These are phyloP conservation scores for Tautogolabrus adspersus DNA, from an alignment of 2,113 vertebrate genomes.

Conservation along the genomic window DNA sequence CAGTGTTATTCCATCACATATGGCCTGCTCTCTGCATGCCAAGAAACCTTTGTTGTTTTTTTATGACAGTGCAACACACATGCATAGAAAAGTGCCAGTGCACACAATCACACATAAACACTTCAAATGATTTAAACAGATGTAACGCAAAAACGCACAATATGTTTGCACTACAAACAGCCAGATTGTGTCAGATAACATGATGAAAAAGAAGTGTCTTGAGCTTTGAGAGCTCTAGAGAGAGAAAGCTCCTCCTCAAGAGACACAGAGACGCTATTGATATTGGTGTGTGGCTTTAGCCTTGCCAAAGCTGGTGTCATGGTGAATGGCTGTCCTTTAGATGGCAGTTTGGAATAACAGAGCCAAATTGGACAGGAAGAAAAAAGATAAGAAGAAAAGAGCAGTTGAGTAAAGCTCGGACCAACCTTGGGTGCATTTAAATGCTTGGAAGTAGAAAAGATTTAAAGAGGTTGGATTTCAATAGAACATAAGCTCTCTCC, in stretches of 20 bases:
- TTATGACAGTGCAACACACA: conserved; percentile 1
- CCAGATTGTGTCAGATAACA: conserved; percentile 30
- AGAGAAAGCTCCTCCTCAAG: conserved; percentile 37
- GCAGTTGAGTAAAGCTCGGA: conserved; percentile 27
- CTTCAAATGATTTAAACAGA: neutral
- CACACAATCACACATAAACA: neutral
- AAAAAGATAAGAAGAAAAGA: conserved; percentile 50
- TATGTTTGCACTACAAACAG: conserved; percentile 20
- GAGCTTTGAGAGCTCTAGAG: conserved; percentile 7
- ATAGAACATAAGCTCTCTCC: conserved; percentile 60
- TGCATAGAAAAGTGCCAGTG: neutral
- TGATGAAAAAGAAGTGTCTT: conserved; percentile 24
- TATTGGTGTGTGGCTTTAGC: conserved; percentile 66
- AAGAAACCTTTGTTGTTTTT: conserved; percentile 3
- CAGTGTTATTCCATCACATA: conserved; percentile 19
- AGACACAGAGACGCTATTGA: conserved; percentile 76
- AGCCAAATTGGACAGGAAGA: conserved; percentile 45
- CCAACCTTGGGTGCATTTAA: conserved; percentile 56
- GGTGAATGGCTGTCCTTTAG: conserved; percentile 67
- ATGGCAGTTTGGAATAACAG: conserved; percentile 45
- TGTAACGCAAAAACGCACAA: conserved; percentile 8
- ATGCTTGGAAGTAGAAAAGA: conserved; percentile 48
- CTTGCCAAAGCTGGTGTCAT: conserved; percentile 68
- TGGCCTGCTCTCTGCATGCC: conserved; percentile 9
- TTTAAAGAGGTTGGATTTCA: conserved; percentile 62